A percentile compares a stretch with the other conserved stretches of the same genome.
phyloP scores from a whole-genome alignment of 2,797 vertebrate genomes.

The Neosilurus hyrtlii region DNA sequence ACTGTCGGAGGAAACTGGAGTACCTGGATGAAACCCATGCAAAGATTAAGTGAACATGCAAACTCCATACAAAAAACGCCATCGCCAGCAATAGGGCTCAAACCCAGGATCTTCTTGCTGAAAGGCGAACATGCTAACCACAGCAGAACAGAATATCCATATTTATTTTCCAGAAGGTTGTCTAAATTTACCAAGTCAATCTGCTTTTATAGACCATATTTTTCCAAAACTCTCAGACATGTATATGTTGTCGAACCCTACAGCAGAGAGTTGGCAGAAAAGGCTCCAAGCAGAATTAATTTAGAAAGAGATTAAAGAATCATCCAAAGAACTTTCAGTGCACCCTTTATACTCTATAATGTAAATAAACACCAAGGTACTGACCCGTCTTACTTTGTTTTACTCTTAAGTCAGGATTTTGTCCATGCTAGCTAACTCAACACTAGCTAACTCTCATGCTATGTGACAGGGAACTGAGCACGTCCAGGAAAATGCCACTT shows the following conservation, averaged over 20 bases:
- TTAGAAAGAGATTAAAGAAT: background rate
- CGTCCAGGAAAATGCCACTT: background rate
- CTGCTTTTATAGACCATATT: background rate
- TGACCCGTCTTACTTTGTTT: background rate
- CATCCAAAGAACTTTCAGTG: background rate
- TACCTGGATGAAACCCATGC: too few relatives aligned
- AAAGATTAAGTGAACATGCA: too few relatives aligned
- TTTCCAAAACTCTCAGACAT: background rate
- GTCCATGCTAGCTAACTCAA: background rate
- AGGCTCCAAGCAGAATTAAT: background rate
- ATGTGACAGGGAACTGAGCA: background rate
- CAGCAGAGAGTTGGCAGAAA: background rate
- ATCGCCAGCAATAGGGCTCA: too few relatives aligned
- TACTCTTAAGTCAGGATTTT: background rate
- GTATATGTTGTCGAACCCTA: background rate
- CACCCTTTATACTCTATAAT: background rate
- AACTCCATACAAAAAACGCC: too few relatives aligned
- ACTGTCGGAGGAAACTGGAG: too few relatives aligned
- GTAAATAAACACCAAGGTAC: background rate
- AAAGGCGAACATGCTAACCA: too few relatives aligned
- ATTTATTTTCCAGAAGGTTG: background rate
- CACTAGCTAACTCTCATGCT: background rate
- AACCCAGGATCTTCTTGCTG: too few relatives aligned
- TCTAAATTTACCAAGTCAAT: background rate
- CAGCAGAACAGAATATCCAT: background rate